Evolutionary conservation across 2,888 invertebrate species (phyloP).

Genomic region (Gandaritis pyraliata): DNA sequence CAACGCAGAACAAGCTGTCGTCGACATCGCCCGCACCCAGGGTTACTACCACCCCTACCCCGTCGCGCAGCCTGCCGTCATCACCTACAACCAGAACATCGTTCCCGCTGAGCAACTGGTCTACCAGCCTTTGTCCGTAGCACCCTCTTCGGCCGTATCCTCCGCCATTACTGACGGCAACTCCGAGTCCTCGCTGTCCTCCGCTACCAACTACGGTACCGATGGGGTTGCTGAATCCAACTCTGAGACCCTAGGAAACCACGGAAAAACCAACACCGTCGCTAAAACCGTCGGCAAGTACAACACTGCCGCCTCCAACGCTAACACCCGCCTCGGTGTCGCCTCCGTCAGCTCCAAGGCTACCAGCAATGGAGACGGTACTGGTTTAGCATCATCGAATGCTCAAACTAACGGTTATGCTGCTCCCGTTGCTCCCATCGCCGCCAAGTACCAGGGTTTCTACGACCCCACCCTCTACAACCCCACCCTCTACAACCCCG

Average conservation of each 20-base stretch:
- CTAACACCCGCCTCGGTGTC: constrained; percentile 56
- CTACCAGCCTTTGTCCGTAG: constrained; percentile 50
- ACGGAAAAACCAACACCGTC: constrained; percentile 61
- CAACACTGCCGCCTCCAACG: constrained; percentile 64
- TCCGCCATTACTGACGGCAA: constrained; percentile 57
- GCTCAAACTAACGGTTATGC: constrained; percentile 53
- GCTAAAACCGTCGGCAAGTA: constrained; percentile 58
- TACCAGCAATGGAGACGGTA: constrained; percentile 52
- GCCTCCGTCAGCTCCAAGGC: constrained; percentile 21
- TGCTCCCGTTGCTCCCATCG: constrained; percentile 35
- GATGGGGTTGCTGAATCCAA: constrained; percentile 61
- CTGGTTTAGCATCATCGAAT: constrained; percentile 58
- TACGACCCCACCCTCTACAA: constrained; percentile 46
- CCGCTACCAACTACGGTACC: constrained; percentile 56
- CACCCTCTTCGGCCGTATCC: constrained; percentile 59
- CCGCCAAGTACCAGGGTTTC: constrained; percentile 58
- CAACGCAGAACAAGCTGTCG: constrained; percentile 32
- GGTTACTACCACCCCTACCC: constrained; percentile 64
- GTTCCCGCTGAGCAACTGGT: constrained; percentile 40
- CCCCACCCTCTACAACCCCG: constrained; percentile 47
- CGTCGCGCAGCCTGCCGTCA: constrained; percentile 63
- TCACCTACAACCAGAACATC: constrained; percentile 71
- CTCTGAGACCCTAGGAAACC: constrained; percentile 59
- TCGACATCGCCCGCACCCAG: constrained; percentile 42
- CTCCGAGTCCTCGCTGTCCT: constrained; percentile 59